Conservation (phyloP, 1,140 invertebrate genomes). For the Zaprionus camerounensis region DNA sequence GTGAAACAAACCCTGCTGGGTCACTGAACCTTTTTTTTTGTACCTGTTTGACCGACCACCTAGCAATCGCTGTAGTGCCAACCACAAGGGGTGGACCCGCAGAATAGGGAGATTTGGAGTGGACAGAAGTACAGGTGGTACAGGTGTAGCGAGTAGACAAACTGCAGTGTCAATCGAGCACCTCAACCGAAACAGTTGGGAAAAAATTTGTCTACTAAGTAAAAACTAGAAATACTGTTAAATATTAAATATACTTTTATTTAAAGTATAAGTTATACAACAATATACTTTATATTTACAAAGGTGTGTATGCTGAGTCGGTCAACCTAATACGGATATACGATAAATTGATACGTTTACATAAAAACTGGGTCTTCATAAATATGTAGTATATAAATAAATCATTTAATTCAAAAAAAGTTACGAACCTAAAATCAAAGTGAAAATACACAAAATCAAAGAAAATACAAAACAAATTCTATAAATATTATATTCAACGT, state of each 20-base stretch:
- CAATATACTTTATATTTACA: neutral
- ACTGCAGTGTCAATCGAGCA: conserved; percentile 40
- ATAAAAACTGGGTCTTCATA: too few relatives aligned
- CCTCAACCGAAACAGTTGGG: conserved; percentile 33
- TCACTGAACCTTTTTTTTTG: conserved; percentile 27
- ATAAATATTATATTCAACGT: too few relatives aligned
- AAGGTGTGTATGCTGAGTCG: neutral
- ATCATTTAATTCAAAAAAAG: too few relatives aligned
- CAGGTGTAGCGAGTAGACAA: conserved; percentile 45
- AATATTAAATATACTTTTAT: neutral
- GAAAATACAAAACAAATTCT: too few relatives aligned
- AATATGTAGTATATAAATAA: too few relatives aligned
- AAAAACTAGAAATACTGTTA: neutral
- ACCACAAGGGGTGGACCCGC: conserved; percentile 38
- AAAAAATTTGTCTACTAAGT: neutral
- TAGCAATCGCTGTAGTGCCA: conserved; percentile 17
- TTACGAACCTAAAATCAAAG: too few relatives aligned
- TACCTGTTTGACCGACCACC: conserved; percentile 33
- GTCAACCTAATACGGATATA: too few relatives aligned
- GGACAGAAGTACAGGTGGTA: conserved; percentile 49
- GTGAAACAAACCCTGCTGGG: neutral
- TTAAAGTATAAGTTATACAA: neutral
- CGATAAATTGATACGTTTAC: too few relatives aligned
- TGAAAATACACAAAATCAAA: too few relatives aligned
- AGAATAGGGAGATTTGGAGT: conserved; percentile 15